Evolutionary conservation across 2,113 vertebrate genomes (phyloP), one percentile per base, ranked within the genome.

Genomic region (Marmota monax): DNA sequence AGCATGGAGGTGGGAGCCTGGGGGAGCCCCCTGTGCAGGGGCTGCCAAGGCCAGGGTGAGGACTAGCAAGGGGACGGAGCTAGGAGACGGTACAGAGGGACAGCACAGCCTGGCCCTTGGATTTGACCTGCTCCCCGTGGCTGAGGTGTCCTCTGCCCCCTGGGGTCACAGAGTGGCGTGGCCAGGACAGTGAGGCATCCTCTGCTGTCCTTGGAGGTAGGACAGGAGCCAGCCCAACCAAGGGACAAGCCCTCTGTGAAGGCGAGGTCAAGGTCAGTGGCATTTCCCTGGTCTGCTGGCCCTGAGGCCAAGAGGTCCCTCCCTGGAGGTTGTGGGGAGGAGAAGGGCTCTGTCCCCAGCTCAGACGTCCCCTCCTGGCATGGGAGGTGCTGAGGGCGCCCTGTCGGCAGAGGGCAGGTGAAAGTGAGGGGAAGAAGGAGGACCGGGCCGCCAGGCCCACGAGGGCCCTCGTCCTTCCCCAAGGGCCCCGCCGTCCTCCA

Each of bases 131-230:
- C 51, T 23, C 25, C n/a, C 61, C 45, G 13, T 16, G 3, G 29
- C 72, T 10, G 8, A 51, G 27, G 32, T 12, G 13, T 45, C 73
- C 73, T 74, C 61, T 32, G 89, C 48, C 16, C 94, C 25, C 32
- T 0, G 70, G 48, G 14, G 42, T 51, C 29, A 17, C n/a, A 23
- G 17, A 25, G 17, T 7, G 39, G 25, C 0, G 0, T 18, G 58
- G 39, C 16, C 87, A 1, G 2, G 0, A 0, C 27, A 0, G 16
- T 18, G 11, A 70, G 85, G 25, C 4, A 4, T 18, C 25, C 32
- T 79, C 27, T 73, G 39, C 34, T 2, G 34, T 22, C 1, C 48
- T 76, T 34, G 3, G 37, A 42, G 53, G 65, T 23, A 16, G 0
- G 42, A 18, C 32, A n/a, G 58, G 51, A 23, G 61, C 23, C 61